Base-by-base conservation (phyloP, 2,888 invertebrate genomes). In the Leucozona laternaria region DNA sequence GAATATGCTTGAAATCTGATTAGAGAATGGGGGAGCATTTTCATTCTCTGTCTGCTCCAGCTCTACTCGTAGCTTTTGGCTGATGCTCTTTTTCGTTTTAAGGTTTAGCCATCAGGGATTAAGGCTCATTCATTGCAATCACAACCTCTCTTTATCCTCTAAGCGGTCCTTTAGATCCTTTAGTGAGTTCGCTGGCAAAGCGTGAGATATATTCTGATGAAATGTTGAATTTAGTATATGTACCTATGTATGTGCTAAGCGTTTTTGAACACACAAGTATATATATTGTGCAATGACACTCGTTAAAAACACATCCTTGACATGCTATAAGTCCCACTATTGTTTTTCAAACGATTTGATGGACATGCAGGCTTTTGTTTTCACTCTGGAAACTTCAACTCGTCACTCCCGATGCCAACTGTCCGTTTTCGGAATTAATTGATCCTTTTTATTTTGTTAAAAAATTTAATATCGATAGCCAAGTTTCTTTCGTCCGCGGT, bases 71-170 rank as follows among this genome's bases (percentile, higher is more conserved):
- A 43, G 20, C 53, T n/a, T 53, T 68, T 64, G 60, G 68, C 57
- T 79, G 70, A 50, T 68, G 50, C 50, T 68, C 73, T 75, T 66
- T 79, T 79, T 50, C 40, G 50, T 60, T 70, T 79, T 13, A 68
- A 17, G 50, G 40, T 62, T 78, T 20, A 57, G 31, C 60, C 43
- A 79, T 28, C 68, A 68, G 40, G 60, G 37, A n/a, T 68, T 37
- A 37, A 68, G 58, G 53, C 68, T 82, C 78, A 68, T 68, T 58
- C 66, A 78, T 79, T 79, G 73, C 75, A 75, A 83, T 83, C 75
- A 76, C 70, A 64, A 45, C 50, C 50, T 37, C 64, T 37, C 57
- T 70, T 64, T 64, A 71, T 79, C 60, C 73, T 58, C 43, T 84
- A 70, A 75, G 75, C 57, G 40, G 55, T 66, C n/a, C 50, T 25